phyloP scores from a whole-genome alignment of 2,797 vertebrate genomes.

The Pangasius krempfi region DNA sequence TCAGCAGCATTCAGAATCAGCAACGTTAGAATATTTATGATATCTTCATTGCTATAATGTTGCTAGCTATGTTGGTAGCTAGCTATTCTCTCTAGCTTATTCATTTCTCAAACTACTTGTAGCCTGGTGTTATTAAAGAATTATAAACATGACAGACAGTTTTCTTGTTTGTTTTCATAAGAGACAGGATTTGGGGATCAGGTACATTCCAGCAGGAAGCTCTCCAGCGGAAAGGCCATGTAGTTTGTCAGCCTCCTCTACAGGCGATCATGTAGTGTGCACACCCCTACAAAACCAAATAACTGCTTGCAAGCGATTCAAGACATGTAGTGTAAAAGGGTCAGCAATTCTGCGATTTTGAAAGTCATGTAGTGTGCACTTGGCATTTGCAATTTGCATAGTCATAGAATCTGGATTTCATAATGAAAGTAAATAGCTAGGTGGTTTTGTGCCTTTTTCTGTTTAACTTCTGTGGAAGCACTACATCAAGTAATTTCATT shows the following conservation, averaged over 20 bases:
- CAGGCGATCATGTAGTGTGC: not conserved
- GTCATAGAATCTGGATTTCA: not conserved
- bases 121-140: not conserved
- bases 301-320: not conserved
- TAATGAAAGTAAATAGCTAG: not conserved
- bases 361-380: not conserved
- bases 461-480: not conserved
- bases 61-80: not conserved
- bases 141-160: not conserved
- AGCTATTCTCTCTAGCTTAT: not conserved
- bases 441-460: not conserved
- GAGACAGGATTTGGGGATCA: not conserved
- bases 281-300: not conserved
- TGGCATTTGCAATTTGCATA: not conserved
- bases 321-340: not conserved
- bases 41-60: not conserved
- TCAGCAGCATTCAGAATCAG: not conserved
- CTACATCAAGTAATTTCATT: not conserved
- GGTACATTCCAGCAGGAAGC: not conserved
- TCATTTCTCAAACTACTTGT: not conserved
- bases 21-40: not conserved
- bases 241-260: not conserved
- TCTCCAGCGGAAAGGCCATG: not conserved
- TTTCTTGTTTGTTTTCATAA: not conserved
- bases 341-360: not conserved